A percentile compares a stretch with the other conserved stretches of the same genome.
Conservation (phyloP, 2,888 invertebrate genomes). For the Dorcus hopei region DNA sequence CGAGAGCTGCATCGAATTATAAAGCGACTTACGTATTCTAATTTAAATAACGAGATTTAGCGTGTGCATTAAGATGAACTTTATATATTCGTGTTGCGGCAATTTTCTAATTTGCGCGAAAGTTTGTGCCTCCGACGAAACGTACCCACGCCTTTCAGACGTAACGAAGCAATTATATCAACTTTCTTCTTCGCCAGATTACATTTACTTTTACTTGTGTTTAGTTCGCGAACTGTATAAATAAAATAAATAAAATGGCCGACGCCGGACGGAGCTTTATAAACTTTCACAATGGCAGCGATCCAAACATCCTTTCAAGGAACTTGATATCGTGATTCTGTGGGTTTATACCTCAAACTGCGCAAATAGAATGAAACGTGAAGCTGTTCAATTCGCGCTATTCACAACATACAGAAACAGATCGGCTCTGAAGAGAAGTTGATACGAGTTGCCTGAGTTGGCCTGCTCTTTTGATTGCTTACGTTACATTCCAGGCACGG, state of each 20-base stretch:
- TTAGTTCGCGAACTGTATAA: too few species aligned
- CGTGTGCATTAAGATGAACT: too few species aligned
- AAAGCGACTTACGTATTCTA: too few species aligned
- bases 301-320: constrained; percentile 33
- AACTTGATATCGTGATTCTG: constrained; percentile 35
- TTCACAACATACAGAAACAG: constrained; percentile 32
- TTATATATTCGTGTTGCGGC: too few species aligned
- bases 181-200: too few species aligned
- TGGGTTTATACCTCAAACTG: constrained; percentile 35
- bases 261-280: constrained; percentile 14
- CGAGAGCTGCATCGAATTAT: too few species aligned
- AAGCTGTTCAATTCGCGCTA: constrained; percentile 33
- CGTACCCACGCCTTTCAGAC: too few species aligned
- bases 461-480: constrained; percentile 35
- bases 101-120: too few species aligned
- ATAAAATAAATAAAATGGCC: background rate
- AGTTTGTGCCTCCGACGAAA: too few species aligned
- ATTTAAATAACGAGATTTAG: too few species aligned
- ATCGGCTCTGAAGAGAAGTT: constrained; percentile 33
- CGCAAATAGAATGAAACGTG: constrained; percentile 35
- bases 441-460: constrained; percentile 30
- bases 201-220: too few species aligned
- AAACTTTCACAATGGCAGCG: constrained; percentile 27
- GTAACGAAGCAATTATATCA: too few species aligned
- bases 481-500: constrained; percentile 34